Evolutionary conservation across 2,888 invertebrate genomes (phyloP).

Genomic region (Sinohyriopsis cumingii): DNA sequence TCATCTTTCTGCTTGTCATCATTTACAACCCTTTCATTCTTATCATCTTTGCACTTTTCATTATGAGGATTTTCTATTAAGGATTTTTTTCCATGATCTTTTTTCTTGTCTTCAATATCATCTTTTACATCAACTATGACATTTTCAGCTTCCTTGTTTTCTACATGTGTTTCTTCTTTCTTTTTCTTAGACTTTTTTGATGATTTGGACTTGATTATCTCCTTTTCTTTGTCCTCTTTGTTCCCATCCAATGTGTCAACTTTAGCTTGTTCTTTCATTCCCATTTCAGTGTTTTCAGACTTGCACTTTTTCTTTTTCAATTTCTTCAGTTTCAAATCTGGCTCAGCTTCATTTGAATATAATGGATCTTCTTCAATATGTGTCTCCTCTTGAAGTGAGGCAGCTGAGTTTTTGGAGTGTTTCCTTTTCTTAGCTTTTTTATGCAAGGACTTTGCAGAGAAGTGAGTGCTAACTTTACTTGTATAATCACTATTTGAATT

Average conservation of each 20-base stretch:
- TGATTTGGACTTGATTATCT: constrained; percentile 5
- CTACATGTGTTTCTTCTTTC: constrained; percentile 1
- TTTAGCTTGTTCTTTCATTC: constrained; percentile 6
- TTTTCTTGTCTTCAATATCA: neutral
- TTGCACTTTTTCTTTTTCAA: constrained; percentile 19
- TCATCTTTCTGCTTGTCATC: neutral
- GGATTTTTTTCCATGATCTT: neutral
- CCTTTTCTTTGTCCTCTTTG: constrained; percentile 9
- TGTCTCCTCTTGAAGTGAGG: neutral
- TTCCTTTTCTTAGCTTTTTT: neutral
- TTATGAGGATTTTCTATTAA: neutral
- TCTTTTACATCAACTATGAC: neutral
- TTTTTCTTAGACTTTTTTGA: constrained; percentile 7
- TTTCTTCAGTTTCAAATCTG: constrained; percentile 16
- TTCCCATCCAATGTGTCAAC: constrained; percentile 11
- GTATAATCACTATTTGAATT: too few relatives aligned
- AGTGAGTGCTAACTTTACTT: neutral
- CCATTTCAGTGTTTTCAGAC: constrained; percentile 15
- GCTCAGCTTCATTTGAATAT: neutral
- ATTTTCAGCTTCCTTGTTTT: neutral
- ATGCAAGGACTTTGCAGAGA: neutral
- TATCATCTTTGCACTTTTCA: constrained; percentile 11
- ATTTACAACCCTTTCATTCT: constrained; percentile 9
- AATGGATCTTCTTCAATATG: neutral
- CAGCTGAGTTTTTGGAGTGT: neutral